Evolutionary conservation across 2,888 invertebrate genomes (phyloP).

Genomic region (Lochmaea crataegi): DNA sequence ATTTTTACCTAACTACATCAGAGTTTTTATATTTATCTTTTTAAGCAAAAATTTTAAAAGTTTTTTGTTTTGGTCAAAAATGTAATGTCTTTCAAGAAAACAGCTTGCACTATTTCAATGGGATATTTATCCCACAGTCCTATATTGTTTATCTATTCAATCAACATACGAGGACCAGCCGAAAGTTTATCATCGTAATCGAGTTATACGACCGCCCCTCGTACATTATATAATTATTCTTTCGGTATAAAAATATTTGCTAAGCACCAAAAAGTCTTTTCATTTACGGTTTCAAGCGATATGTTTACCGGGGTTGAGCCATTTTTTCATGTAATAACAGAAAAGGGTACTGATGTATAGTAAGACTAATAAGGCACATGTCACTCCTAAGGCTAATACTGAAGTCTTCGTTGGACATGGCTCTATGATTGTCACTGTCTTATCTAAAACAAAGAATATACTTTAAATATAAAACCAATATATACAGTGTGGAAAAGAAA

Average conservation of each 20-base stretch:
- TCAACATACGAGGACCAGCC: constrained; percentile 34
- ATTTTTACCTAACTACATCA: neutral
- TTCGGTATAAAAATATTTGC: constrained; percentile 36
- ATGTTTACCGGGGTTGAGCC: constrained; percentile 87
- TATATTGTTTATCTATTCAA: constrained; percentile 24
- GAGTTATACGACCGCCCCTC: constrained; percentile 29
- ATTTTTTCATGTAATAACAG: constrained; percentile 94
- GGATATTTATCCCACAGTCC: constrained; percentile 41
- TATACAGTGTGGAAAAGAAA: neutral
- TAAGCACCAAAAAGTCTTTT: constrained; percentile 49
- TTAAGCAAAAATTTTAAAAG: neutral
- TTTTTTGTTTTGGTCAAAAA: neutral
- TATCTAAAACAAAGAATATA: constrained; percentile 71
- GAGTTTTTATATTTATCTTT: neutral
- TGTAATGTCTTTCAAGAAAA: neutral
- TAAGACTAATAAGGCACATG: constrained; percentile 88
- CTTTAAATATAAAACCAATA: neutral
- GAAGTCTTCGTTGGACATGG: constrained; percentile 93
- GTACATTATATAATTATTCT: constrained; percentile 36
- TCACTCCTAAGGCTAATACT: constrained; percentile 89
- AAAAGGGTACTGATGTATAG: constrained; percentile 92
- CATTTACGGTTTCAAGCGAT: constrained; percentile 69
- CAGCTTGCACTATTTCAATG: constrained; percentile 22
- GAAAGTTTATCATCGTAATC: constrained; percentile 17
- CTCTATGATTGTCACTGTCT: constrained; percentile 90